phyloP scores from a whole-genome alignment of 2,888 invertebrate genomes.

The Phanerotoma sp. region DNA sequence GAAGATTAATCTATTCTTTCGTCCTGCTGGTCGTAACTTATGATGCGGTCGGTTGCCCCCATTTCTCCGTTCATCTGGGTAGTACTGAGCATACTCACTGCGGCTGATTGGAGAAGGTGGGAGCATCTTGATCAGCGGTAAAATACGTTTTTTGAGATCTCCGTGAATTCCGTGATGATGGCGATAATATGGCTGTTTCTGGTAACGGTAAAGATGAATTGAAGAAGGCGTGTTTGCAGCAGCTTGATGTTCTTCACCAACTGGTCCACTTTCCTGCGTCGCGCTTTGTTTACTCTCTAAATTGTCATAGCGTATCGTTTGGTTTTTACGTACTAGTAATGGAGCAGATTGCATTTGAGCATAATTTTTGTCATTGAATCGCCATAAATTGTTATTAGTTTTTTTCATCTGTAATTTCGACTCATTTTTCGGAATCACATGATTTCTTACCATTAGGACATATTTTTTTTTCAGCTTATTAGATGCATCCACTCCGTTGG shows the following conservation, averaged over 20 bases:
- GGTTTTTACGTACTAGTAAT: too few species aligned
- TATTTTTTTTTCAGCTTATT: too few species aligned
- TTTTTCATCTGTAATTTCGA: too few species aligned
- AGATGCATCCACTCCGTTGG: too few species aligned
- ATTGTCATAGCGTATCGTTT: too few species aligned
- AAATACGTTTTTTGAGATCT: background rate
- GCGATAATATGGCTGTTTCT: conserved; percentile 8
- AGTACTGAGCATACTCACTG: conserved; percentile 35
- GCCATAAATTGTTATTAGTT: too few species aligned
- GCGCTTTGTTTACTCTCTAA: conserved; percentile 9
- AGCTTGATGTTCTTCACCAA: background rate
- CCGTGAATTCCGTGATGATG: conserved; percentile 9
- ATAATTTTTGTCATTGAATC: too few species aligned
- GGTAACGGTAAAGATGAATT: conserved; percentile 15
- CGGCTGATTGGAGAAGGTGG: conserved; percentile 35
- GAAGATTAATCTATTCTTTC: conserved; percentile 14
- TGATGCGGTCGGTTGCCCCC: conserved; percentile 3
- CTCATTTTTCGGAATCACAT: too few species aligned
- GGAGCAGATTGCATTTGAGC: too few species aligned
- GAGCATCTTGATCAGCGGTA: conserved; percentile 32
- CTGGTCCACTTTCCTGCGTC: conserved; percentile 12
- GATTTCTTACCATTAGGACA: too few species aligned
- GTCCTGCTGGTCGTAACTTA: conserved; percentile 18
- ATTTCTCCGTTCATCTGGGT: conserved; percentile 11
- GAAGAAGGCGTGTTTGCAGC: background rate